Base-by-base conservation (phyloP, 2,113 vertebrate genomes). In the Rattus rattus region DNA sequence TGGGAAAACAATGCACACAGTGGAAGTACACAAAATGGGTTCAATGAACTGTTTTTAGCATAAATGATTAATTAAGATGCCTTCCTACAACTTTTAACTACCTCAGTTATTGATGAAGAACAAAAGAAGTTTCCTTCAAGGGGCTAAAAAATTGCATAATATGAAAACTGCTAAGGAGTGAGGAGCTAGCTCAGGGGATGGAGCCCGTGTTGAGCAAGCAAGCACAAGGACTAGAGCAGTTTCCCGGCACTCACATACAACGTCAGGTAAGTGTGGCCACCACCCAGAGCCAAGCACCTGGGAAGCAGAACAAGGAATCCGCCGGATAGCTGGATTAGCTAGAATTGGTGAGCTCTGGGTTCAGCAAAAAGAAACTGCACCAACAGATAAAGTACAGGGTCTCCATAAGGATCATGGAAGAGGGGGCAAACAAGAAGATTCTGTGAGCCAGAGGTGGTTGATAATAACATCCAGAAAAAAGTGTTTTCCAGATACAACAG, bases 1-100 rank as follows among this genome's bases (percentile, higher is more conserved):
- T 17, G 3, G 24, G 49, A 61, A 89, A 89, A 59, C 73, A 91
- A 63, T 90, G 59, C 2, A 63, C 19, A 61, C 33, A 59, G 12
- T 67, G 61, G 95, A 67, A 86, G 17, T 16, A 95, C 16, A 92
- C 17, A 70, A 95, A 75, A 95, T 91, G 77, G 72, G 17, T 36
- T 72, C 22, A 80, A 93, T 90, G 11, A 94, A 93, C 56, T 85
- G 19, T 85, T 95, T 95, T 92, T 36, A 72, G 33, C 30, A 86
- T 80, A 49, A 91, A 75, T 39, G 24, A 88, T 49, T 47, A 73
- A 95, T 14, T 65, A 1, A 93, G 80, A 94, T 67, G 52, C 5
- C 52, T 90, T 83, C 56, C 69, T 13, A 94, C 30, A 59, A 96
- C 95, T 28, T 19, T 20, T 80, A 75, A 79, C 20, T 81, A 49